Percentiles rank a stretch among this genome's conserved stretches.
These are phyloP conservation scores for Pachyuromys duprasi DNA, from an alignment of 2,797 vertebrate species.

Conservation along the genomic window DNA sequence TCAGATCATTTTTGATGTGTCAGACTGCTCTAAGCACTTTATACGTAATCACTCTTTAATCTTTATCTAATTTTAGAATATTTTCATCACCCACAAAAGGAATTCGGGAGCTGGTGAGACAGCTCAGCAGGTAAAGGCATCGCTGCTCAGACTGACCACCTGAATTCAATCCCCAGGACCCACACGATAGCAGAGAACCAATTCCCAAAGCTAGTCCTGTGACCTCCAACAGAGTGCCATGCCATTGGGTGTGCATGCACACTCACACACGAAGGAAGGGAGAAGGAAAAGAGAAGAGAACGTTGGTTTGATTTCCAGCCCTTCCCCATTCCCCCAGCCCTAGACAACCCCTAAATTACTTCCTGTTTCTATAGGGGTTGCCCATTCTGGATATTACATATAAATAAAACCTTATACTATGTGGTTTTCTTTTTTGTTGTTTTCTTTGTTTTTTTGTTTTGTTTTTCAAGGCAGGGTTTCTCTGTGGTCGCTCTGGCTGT, in stretches of 20 bases:
- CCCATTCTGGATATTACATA: neutral
- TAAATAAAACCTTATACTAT: neutral
- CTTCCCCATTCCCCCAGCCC: neutral
- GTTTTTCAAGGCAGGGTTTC: neutral
- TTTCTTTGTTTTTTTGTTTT: neutral
- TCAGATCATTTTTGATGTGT: slow-evolving; percentile 24
- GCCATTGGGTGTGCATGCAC: too few relatives aligned
- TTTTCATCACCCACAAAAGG: slow-evolving; percentile 47
- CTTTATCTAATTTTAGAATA: slow-evolving; percentile 59
- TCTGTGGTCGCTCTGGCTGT: too few relatives aligned
- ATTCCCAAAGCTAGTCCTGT: neutral
- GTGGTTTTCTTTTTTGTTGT: neutral
- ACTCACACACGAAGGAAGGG: neutral
- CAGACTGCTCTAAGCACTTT: slow-evolving; percentile 48
- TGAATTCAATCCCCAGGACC: neutral
- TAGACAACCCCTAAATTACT: neutral
- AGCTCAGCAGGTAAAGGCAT: neutral
- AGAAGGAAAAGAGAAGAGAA: neutral
- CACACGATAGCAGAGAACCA: neutral
- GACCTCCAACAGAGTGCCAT: neutral
- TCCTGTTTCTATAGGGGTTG: neutral
- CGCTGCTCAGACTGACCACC: neutral
- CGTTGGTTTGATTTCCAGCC: neutral
- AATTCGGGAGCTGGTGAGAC: neutral
- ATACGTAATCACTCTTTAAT: slow-evolving; percentile 36